phyloP scores from a whole-genome alignment of 2,888 invertebrate species.

The Drosophila leonis region DNA sequence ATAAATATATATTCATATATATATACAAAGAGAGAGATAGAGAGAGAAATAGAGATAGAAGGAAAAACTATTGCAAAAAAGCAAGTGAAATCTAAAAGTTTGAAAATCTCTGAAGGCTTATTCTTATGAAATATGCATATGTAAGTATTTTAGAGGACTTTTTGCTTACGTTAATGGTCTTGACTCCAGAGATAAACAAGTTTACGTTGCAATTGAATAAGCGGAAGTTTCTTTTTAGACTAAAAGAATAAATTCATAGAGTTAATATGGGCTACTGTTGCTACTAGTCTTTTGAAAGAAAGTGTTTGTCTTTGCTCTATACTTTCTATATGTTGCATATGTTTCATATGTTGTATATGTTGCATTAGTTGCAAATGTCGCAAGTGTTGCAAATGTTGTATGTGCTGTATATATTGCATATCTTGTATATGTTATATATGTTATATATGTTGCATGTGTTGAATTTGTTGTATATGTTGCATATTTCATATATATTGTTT shows the following conservation, averaged over 20 bases:
- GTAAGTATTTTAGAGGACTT: constrained; percentile 28
- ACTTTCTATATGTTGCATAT: neutral
- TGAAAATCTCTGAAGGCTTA: constrained; percentile 30
- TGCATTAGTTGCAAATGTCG: neutral
- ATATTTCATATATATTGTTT: neutral
- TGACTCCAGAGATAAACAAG: constrained; percentile 37
- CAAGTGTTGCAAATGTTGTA: neutral
- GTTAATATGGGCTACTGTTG: neutral
- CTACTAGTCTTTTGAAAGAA: neutral
- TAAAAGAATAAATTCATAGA: neutral
- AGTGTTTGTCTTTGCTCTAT: neutral
- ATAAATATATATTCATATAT: constrained; percentile 1
- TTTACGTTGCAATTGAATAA: constrained; percentile 44
- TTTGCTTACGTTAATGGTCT: constrained; percentile 26
- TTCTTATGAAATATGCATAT: constrained; percentile 49
- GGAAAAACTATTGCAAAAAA: constrained; percentile 9
- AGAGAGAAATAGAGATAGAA: neutral
- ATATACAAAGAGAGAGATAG: neutral
- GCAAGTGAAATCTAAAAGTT: constrained; percentile 44
- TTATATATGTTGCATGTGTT: neutral
- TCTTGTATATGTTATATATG: neutral
- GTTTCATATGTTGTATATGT: neutral
- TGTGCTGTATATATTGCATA: neutral
- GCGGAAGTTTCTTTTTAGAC: neutral
- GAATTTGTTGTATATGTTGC: neutral